These are phyloP conservation scores for Hylaeus anthracinus DNA, from an alignment of 1,140 invertebrate species.

Conservation along the genomic window DNA sequence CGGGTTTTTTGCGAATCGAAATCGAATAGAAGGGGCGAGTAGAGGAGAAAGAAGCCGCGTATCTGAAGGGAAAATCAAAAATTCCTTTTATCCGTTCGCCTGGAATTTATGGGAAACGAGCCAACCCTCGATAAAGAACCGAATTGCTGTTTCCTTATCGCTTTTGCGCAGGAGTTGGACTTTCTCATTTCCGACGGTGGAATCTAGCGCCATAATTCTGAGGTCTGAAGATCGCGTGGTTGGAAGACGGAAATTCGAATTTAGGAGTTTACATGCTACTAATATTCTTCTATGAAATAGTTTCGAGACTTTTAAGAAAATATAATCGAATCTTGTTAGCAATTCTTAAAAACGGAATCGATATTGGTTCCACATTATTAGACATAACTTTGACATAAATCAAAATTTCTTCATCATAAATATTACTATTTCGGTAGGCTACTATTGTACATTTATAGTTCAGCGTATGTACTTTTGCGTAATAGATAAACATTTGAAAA, in stretches of 20 bases:
- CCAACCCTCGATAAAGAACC: constrained; percentile 41
- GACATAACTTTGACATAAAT: too few relatives aligned
- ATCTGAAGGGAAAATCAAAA: constrained; percentile 8
- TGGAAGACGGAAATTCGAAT: not conserved
- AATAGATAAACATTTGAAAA: too few relatives aligned
- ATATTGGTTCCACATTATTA: too few relatives aligned
- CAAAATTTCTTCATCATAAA: too few relatives aligned
- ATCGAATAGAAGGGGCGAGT: too few relatives aligned
- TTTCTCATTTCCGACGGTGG: constrained; percentile 52
- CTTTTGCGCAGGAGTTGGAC: constrained; percentile 25
- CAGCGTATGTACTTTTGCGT: too few relatives aligned
- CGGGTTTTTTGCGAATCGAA: not conserved
- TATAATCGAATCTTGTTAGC: too few relatives aligned
- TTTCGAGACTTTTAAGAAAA: not conserved
- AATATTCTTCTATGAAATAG: not conserved
- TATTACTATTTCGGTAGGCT: too few relatives aligned
- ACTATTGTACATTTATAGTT: too few relatives aligned
- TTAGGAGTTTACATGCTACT: not conserved
- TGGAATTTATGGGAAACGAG: constrained; percentile 26
- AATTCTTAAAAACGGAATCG: too few relatives aligned
- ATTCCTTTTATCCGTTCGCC: constrained; percentile 13
- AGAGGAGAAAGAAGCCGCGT: not conserved
- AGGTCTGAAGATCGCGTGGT: not conserved
- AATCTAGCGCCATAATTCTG: constrained; percentile 22
- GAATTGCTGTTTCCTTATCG: constrained; percentile 52